Conservation (phyloP, 2,797 vertebrate species). For the Carduelis carduelis region DNA sequence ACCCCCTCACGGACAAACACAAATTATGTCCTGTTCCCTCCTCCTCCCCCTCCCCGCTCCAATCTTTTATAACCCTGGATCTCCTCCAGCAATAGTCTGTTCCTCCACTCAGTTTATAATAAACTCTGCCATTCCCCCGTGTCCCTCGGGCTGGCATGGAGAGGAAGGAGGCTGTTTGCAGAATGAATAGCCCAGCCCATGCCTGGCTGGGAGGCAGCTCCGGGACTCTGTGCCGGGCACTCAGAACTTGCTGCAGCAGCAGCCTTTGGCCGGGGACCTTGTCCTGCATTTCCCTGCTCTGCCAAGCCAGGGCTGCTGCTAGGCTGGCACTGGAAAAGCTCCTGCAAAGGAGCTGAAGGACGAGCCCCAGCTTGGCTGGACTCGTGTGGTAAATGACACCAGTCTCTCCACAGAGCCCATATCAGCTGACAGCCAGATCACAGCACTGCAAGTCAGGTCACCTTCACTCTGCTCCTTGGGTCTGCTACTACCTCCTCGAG, state of each 20-base stretch:
- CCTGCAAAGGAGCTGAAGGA: not conserved
- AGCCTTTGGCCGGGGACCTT: not conserved
- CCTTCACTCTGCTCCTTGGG: not conserved
- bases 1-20: slow-evolving; percentile 3
- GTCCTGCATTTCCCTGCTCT: not conserved
- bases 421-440: not conserved
- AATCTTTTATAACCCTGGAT: slow-evolving; percentile 55
- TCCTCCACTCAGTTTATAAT: slow-evolving; percentile 55
- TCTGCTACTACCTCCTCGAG: not conserved
- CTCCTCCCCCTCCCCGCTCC: not conserved
- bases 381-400: not conserved
- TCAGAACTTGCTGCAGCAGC: slow-evolving; percentile 1
- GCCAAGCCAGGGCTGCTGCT: slow-evolving; percentile 6
- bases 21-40: slow-evolving; percentile 29
- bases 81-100: slow-evolving; percentile 61
- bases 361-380: not conserved
- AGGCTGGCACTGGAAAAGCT: not conserved
- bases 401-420: not conserved
- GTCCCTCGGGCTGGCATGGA: slow-evolving; percentile 44
- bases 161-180: slow-evolving; percentile 33
- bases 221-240: not conserved
- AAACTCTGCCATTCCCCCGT: slow-evolving; percentile 57
- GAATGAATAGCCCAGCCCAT: slow-evolving; percentile 31
- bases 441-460: not conserved
- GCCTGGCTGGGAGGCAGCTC: not conserved